Evolutionary conservation across 2,888 invertebrate genomes (phyloP), one percentile per base, ranked within the genome.

Genomic region (Steinernema hermaphroditum): DNA sequence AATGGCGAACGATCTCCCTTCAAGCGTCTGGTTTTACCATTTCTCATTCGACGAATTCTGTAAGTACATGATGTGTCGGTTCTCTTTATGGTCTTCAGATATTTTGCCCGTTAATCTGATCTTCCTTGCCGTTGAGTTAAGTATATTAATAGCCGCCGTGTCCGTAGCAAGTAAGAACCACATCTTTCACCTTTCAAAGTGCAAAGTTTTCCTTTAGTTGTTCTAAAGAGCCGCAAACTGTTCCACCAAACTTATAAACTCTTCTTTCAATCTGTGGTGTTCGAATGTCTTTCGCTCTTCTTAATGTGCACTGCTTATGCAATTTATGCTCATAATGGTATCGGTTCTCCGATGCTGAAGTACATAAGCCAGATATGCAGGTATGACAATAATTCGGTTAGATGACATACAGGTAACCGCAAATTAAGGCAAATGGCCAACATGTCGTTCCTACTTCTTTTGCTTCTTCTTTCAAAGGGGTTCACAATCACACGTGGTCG

Each of bases 21-120:
- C 91, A 0, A 92, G 92, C 82, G 92, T 92, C 81, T 93, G 93
- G 92, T 92, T 92, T 82, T 91, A 92, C 85, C 94, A 96, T 85
- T 94, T 94, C 86, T 94, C 94, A 0, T 94, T 94, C 9, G 95
- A 96, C 87, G 94, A 96, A 88, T 94, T 94, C 88, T 94, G 94
- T 93, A 90, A 91, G 92, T 90, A 74, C n/a, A 24, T 24, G 85
- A 37, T 50, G 8, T 16, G 68, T 71, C 22, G 19, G 49, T 27
- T 69, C 43, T 50, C 12, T 6, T 43, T 72, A 49, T 50, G 22
- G 22, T 29, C 16, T 71, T 50, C 34, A 75, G 75, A 76, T 68
- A 70, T 49, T 16, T 37, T 77, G 49, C 94, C 94, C 62, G 91
- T 93, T 9, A 89, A 94, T 19, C 90, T 94, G 82, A 90, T 91